Conservation (phyloP, 2,113 vertebrate species). For the Phylloscopus trochiloides region DNA sequence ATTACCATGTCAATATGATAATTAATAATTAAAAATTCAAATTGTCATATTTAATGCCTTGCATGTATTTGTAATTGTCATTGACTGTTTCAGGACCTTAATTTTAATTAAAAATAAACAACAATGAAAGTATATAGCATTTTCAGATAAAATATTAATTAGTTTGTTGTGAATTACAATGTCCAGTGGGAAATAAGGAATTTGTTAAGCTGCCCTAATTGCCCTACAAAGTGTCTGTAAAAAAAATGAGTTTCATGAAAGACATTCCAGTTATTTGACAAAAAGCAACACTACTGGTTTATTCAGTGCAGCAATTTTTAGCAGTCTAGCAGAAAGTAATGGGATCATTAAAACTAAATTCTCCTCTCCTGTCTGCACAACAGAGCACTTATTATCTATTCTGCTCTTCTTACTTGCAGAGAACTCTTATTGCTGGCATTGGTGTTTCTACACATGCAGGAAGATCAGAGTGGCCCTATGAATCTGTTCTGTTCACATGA, state of each 20-base stretch:
- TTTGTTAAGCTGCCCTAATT: constrained; percentile 11
- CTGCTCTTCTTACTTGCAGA: neutral
- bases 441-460: neutral
- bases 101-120: constrained; percentile 51
- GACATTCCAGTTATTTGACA: neutral
- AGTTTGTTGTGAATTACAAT: constrained; percentile 8
- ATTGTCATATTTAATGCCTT: neutral
- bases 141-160: constrained; percentile 49
- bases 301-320: neutral
- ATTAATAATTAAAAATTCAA: neutral
- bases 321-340: neutral
- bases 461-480: neutral
- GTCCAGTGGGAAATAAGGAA: constrained; percentile 8
- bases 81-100: neutral
- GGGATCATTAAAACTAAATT: constrained; percentile 44
- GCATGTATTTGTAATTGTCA: constrained; percentile 1
- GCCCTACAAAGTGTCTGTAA: neutral
- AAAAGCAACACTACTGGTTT: neutral
- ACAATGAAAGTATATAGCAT: neutral
- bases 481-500: neutral
- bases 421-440: neutral
- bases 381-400: neutral
- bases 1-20: neutral
- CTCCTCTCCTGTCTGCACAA: neutral
- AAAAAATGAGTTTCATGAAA: neutral